Evolutionary conservation across 2,888 invertebrate species (phyloP).

Genomic region (Plagodis dolabraria): DNA sequence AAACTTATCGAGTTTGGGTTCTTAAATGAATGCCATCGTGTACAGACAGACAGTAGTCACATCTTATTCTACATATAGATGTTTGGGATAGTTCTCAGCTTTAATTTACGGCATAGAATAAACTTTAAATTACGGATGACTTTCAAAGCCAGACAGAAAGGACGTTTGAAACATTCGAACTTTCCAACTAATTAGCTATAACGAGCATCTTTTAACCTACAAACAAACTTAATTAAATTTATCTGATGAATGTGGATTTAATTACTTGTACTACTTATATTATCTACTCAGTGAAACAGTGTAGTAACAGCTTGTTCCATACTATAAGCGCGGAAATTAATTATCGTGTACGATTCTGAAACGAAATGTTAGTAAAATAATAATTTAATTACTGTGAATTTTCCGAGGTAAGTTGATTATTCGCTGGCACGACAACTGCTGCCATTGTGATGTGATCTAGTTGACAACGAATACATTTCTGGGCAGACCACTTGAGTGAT

Average conservation of each 20-base stretch:
- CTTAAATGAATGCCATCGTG: too few relatives aligned
- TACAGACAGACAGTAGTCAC: too few relatives aligned
- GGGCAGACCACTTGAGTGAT: too few relatives aligned
- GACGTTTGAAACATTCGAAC: constrained; percentile 28
- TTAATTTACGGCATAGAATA: constrained; percentile 45
- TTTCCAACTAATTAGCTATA: constrained; percentile 38
- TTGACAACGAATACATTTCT: too few relatives aligned
- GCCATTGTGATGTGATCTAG: constrained; percentile 24
- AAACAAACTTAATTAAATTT: constrained; percentile 10
- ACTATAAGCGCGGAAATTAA: constrained; percentile 32
- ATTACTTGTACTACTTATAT: constrained; percentile 17
- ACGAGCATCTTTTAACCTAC: constrained; percentile 2
- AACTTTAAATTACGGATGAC: constrained; percentile 45
- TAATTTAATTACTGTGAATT: constrained; percentile 19
- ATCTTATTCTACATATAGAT: too few relatives aligned
- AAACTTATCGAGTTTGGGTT: too few relatives aligned
- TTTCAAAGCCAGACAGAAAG: constrained; percentile 34
- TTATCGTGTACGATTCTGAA: constrained; percentile 9
- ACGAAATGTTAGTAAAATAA: constrained; percentile 29
- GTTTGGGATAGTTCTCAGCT: constrained; percentile 22
- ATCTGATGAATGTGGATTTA: constrained; percentile 8
- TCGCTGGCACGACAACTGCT: constrained; percentile 16
- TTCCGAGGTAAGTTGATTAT: constrained; percentile 26
- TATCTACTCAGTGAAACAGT: constrained; percentile 10
- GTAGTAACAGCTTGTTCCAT: constrained; percentile 33